Base-by-base conservation (phyloP, 2,113 vertebrate genomes). In the Dipodomys ordii region DNA sequence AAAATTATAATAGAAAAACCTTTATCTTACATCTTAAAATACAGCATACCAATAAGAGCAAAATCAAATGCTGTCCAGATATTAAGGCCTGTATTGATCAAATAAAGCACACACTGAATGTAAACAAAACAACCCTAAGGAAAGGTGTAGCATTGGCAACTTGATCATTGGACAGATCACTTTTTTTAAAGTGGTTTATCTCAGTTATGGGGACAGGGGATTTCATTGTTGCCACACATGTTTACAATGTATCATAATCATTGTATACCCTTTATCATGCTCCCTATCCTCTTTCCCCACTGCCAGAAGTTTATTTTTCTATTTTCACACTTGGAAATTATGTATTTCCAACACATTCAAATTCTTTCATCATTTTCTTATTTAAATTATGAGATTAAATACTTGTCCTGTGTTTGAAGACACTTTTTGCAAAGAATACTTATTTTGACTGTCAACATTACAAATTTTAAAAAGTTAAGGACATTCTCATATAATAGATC, bases 21-120 rank as follows among this genome's bases (percentile, higher is more conserved):
- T 95, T 73, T 73, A 39, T 22, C 30, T 92, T 69, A 25, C 46
- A 30, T 81, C 28, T 84, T 78, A 84, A 57, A 69, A 92, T 80
- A 53, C 3, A 23, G 73, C 13, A 73, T 57, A 46, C 86, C 90
- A 35, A 46, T 30, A 94, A 16, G 0, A 67, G 9, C 49, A 76
- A 39, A 86, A 9, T 88, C 25, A 78, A 39, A 77, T 92, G 25
- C 60, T 78, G 18, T 27, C 9, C 30, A 85, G 57, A 68, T 6
- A 62, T 57, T 60, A 71, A 46, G 62, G 39, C 69, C 85, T 27
- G 79, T 64, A 82, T 44, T 83, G 27, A 77, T 20, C n/a, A 57
- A 82, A 44, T 65, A 46, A 91, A 13, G 5, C 65, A 62, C 62
- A 86, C 30, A 32, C 30, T 27, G 25, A 89, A 27, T 64, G 49